Evolutionary conservation across 2,888 invertebrate species (phyloP), one percentile per base, ranked within the genome.

Genomic region (Galeruca laticollis): DNA sequence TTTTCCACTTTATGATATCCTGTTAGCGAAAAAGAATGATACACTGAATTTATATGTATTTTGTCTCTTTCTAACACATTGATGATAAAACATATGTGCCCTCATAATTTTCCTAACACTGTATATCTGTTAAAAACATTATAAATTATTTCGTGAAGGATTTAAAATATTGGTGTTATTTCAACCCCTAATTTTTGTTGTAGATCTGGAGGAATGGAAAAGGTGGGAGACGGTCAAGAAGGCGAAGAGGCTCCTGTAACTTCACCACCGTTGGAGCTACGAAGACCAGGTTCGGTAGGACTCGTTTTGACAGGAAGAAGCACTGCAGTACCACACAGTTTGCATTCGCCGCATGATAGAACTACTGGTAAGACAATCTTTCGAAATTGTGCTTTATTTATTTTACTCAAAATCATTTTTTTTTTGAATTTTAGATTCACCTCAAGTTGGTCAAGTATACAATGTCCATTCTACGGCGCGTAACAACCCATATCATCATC

Each of bases 321-420:
- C 78, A 89, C 88, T 54, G 87, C 88, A 76, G 92, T 90, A 79
- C 92, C 90, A 73, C 92, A 88, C 70, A 90, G 90, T 76, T 87
- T 91, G 77, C 91, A 91, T 84, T 91, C 91, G 81, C 92, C 92
- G 51, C 89, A 90, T 76, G 91, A 93, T 84, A 87, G 93, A 79
- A 87, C 90, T 73, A 89, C 90, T 76, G 89, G 91, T 88, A 85
- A 79, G 67, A 54, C 15, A 9, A 33, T 18, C 3, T 52, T 49
- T n/a, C 8, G 6, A 6, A 40, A 18, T 18, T 40, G 6, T 6
- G 21, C 20, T 35, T 18, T 61, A 21, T 47, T 26, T 40, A 43
- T 49, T 37, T 21, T 6, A 31, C 2, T 15, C 4, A 67, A 60
- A 10, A 40, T 21, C 40, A 21, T n/a, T 43, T 18, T 9, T 67